phyloP scores from a whole-genome alignment of 2,888 invertebrate species.

The Brachyopa scutellaris region DNA sequence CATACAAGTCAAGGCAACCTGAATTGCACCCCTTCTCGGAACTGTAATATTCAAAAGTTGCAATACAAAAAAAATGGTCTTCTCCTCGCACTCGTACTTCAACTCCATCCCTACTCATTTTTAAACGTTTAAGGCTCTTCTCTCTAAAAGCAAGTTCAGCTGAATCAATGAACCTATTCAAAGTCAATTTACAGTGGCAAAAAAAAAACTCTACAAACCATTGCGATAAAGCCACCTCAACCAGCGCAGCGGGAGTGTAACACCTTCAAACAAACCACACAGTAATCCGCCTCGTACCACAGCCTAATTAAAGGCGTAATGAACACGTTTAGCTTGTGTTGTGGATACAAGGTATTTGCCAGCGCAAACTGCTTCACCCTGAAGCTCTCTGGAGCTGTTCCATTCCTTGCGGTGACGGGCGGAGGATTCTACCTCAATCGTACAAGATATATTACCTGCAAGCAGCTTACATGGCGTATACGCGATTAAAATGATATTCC shows the following conservation, averaged over 20 bases:
- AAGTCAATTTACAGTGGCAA: conserved; percentile 14
- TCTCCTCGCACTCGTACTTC: too few species aligned
- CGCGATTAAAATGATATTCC: conserved; percentile 70
- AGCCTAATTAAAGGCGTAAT: conserved; percentile 68
- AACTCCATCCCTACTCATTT: background rate
- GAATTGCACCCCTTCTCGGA: too few species aligned
- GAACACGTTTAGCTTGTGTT: conserved; percentile 65
- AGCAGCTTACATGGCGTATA: conserved; percentile 64
- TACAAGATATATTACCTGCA: conserved; percentile 62
- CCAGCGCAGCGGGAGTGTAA: background rate
- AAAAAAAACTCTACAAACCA: background rate
- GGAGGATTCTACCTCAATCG: conserved; percentile 54
- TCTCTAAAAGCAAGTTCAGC: background rate
- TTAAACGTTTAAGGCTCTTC: background rate
- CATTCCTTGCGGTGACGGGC: conserved; percentile 9
- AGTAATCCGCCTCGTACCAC: conserved; percentile 50
- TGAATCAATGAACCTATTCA: conserved; percentile 17
- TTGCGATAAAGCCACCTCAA: background rate
- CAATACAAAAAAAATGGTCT: too few species aligned
- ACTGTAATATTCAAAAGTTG: too few species aligned
- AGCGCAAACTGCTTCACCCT: background rate
- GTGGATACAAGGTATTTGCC: conserved; percentile 42
- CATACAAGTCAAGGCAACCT: too few species aligned
- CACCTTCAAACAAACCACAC: conserved; percentile 44
- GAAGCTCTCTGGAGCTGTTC: conserved; percentile 2